Evolutionary conservation across 2,797 vertebrate species (phyloP).

Genomic region (Melanotaenia pygmaea): DNA sequence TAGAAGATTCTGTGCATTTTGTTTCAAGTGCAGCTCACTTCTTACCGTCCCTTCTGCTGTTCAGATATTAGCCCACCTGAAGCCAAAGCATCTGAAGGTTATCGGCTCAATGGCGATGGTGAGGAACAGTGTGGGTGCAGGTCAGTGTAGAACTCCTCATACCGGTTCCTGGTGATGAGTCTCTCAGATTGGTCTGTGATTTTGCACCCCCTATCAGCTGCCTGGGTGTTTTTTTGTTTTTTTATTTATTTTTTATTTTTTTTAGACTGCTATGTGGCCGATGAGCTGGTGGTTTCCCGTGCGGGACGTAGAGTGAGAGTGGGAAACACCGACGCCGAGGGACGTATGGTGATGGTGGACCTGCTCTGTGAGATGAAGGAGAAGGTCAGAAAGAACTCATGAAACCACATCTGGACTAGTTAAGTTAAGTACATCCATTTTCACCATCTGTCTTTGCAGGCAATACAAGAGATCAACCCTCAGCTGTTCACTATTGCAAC

Average conservation of each 20-base stretch:
- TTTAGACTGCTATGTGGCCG: constrained; percentile 86
- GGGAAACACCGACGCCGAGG: constrained; percentile 88
- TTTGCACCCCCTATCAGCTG: background rate
- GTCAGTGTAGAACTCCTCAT: constrained; percentile 61
- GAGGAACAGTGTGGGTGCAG: constrained; percentile 88
- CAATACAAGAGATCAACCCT: constrained; percentile 71
- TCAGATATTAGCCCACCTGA: constrained; percentile 82
- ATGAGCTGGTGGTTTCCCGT: constrained; percentile 85
- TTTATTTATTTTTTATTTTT: background rate
- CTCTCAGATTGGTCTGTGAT: background rate
- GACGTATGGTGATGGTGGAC: constrained; percentile 88
- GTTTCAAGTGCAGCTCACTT: background rate
- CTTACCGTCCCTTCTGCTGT: background rate
- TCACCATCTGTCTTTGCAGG: constrained; percentile 67
- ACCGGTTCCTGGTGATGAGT: too few species aligned
- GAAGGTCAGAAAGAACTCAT: constrained; percentile 67
- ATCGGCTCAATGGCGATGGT: constrained; percentile 88
- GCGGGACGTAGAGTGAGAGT: constrained; percentile 83
- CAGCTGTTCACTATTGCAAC: constrained; percentile 87
- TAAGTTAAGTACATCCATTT: background rate
- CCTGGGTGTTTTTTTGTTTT: constrained; percentile 10
- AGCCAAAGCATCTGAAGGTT: constrained; percentile 83
- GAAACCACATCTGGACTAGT: background rate
- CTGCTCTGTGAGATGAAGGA: constrained; percentile 89
- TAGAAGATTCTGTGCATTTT: background rate